Evolutionary conservation across 2,888 invertebrate species (phyloP).

Genomic region (Meghimatium bilineatum): DNA sequence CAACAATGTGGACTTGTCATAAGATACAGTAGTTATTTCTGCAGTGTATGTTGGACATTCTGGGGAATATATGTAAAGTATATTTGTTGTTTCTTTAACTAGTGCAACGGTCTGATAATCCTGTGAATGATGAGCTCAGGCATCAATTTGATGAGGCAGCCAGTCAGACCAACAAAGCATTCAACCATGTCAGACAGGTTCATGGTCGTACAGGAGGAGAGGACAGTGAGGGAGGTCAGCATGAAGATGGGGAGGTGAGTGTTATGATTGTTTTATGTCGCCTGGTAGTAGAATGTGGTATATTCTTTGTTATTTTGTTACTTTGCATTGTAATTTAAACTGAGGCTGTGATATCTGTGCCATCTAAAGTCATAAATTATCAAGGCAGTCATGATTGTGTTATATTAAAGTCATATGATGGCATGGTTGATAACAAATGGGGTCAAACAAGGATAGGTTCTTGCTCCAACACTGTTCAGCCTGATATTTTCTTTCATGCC

Average conservation of each 20-base stretch:
- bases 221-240: conserved; percentile 49
- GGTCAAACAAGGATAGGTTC: too few species aligned
- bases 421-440: too few species aligned
- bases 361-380: too few species aligned
- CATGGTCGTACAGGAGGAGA: conserved; percentile 55
- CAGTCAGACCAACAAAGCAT: conserved; percentile 88
- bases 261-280: not conserved
- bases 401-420: too few species aligned
- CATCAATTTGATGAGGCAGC: conserved; percentile 90
- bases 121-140: conserved; percentile 86
- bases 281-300: too few species aligned
- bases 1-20: too few species aligned
- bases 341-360: too few species aligned
- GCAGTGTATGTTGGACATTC: not conserved
- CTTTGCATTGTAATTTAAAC: too few species aligned
- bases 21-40: not conserved
- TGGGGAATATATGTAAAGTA: not conserved
- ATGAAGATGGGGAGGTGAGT: conserved; percentile 47
- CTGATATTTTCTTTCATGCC: too few species aligned
- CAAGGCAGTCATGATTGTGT: too few species aligned
- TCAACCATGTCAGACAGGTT: conserved; percentile 58
- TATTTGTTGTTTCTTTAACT: not conserved
- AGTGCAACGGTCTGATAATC: conserved; percentile 26
- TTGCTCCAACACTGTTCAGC: too few species aligned
- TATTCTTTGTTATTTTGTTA: too few species aligned